Evolutionary conservation across 1,140 invertebrate species (phyloP).

Genomic region (Hydropsyche tenuis): DNA sequence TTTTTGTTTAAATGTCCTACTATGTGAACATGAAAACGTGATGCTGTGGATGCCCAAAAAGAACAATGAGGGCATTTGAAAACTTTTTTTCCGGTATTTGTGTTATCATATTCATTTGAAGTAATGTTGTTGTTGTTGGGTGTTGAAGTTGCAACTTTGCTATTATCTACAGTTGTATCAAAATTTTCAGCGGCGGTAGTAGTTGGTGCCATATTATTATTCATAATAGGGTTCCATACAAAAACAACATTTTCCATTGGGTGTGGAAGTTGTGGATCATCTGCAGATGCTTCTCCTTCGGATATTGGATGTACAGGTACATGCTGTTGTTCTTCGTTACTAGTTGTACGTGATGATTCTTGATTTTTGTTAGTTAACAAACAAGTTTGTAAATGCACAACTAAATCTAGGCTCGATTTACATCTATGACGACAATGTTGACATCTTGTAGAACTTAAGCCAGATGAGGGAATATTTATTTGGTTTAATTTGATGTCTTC

Average conservation of each 20-base stretch:
- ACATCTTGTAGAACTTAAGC: conserved; percentile 77
- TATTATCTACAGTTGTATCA: conserved; percentile 32
- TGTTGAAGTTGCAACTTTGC: conserved; percentile 36
- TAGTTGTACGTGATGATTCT: no score
- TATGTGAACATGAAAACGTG: conserved; percentile 90
- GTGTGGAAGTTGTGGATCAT: conserved; percentile 62
- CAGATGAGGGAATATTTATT: conserved; percentile 55
- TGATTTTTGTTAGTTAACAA: conserved; percentile 47
- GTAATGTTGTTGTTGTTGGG: conserved; percentile 29
- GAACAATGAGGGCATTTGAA: conserved; percentile 90
- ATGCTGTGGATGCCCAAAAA: conserved; percentile 91
- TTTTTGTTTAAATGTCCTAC: conserved; percentile 91
- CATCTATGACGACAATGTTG: conserved; percentile 84
- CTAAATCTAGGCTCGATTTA: conserved; percentile 79
- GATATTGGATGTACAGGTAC: conserved; percentile 41
- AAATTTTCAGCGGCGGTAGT: conserved; percentile 21
- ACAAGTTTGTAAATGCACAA: conserved; percentile 76
- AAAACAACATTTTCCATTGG: conserved; percentile 79
- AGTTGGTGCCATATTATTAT: conserved; percentile 41
- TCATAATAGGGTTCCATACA: conserved; percentile 71
- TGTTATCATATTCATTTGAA: not conserved
- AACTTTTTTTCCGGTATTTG: conserved; percentile 65
- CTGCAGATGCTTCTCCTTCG: conserved; percentile 52
- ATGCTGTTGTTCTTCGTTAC: no score
- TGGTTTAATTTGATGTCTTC: conserved; percentile 52